Base-by-base conservation (phyloP, 1,140 invertebrate species). In the Ips nitidus region DNA sequence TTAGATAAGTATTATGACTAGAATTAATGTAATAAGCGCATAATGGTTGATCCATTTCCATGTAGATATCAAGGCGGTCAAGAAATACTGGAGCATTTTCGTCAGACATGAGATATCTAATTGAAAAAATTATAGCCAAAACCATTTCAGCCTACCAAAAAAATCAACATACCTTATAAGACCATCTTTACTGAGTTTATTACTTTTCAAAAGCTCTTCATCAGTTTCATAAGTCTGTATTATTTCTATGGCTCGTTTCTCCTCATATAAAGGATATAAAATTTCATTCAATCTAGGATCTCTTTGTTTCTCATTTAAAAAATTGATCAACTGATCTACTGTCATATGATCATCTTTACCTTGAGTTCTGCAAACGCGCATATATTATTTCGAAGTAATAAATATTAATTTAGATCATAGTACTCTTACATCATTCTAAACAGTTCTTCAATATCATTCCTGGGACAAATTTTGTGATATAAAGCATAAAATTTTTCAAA, bases 1-100 rank as follows among this genome's bases (percentile, higher is more conserved):
- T 92, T 42, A 99, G 86, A 82, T 99, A 99, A 4, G 98, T 99
- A 80, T 99, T 99, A 82, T 99, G 98, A 58, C 97, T 99, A 40
- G 95, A 98, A 85, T 99, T 99, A 74, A 99, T 99, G 81, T 98
- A 99, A 84, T 99, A 99, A 80, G 99, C 97, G 43, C 93, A 88
- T 37, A 99, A 79, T 0, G 98, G 95, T 79, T 99, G 96, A 80
- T 99, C 97, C 97, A 99, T 99, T 74, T 99, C 97, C 92, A 94
- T 98, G 80, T 98, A 98, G 73, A 97, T 92, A 77, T 99, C 97
- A 59, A 98, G 85, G 36, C 96, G 86, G 83, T 99, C 97, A 55
- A 99, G 84, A 83, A 99, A 99, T 56, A 99, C 98, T 0, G 98
- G 97, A 0, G 98, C 95, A 83, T 99, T 99, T 81, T 99, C 98